Conservation (phyloP, 2,113 vertebrate genomes). For the Sminthopsis crassicaudata region DNA sequence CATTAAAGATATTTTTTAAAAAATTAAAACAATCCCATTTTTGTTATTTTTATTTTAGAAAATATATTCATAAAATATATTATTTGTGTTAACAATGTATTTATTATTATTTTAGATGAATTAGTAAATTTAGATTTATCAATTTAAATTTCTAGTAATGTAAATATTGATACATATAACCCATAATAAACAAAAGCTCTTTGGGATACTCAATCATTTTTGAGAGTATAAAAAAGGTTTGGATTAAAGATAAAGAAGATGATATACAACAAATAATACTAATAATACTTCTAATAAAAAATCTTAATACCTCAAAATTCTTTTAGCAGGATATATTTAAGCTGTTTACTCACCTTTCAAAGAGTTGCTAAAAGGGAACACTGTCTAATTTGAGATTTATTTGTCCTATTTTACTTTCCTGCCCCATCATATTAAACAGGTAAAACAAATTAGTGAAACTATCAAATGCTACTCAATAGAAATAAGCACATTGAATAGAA, state of each 20-base stretch:
- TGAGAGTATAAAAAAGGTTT: neutral
- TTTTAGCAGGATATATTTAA: neutral
- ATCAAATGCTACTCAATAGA: neutral
- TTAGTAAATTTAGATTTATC: neutral
- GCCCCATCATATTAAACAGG: neutral
- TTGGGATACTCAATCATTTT: neutral
- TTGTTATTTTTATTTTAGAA: neutral
- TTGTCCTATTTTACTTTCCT: neutral
- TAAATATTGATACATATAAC: neutral
- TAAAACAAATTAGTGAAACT: neutral
- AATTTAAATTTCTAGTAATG: neutral
- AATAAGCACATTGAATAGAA: fast-evolving
- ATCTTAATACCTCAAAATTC: too few species aligned
- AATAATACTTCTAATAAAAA: too few species aligned
- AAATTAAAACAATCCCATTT: neutral
- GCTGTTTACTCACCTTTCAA: neutral
- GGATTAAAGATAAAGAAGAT: neutral
- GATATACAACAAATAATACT: neutral
- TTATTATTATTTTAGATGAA: neutral
- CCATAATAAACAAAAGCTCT: neutral
- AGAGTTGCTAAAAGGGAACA: neutral
- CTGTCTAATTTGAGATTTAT: neutral
- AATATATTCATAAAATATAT: neutral
- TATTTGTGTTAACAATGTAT: neutral
- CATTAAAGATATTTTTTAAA: neutral